A percentile compares a stretch with the other conserved stretches of the same genome.
phyloP scores from a whole-genome alignment of 1,140 invertebrate genomes.

The Papilio polytes region DNA sequence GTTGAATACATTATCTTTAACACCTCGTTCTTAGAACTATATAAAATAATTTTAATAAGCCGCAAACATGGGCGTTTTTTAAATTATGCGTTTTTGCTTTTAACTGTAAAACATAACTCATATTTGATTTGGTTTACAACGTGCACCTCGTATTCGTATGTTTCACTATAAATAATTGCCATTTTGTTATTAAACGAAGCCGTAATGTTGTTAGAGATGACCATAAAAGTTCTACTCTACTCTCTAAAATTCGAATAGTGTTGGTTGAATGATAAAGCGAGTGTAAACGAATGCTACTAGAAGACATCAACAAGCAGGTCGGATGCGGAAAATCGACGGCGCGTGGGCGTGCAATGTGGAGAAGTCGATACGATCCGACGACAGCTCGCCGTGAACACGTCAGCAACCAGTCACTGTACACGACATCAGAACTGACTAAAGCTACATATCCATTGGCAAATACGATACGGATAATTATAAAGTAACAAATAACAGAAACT shows the following conservation, averaged over 20 bases:
- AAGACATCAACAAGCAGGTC: conserved; percentile 8
- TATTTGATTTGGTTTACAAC: too few species aligned
- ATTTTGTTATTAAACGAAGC: too few species aligned
- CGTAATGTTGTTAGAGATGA: background rate
- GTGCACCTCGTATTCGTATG: background rate
- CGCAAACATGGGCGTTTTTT: background rate
- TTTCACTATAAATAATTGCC: too few species aligned
- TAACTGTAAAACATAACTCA: background rate
- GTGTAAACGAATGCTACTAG: background rate
- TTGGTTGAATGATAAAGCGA: background rate
- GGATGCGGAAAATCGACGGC: background rate
- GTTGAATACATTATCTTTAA: background rate
- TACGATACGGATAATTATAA: background rate
- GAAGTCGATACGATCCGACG: background rate
- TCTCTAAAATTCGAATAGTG: background rate
- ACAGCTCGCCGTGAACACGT: conserved; percentile 13
- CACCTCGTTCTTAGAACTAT: background rate
- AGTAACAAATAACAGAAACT: background rate
- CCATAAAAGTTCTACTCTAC: background rate
- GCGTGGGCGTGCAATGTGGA: background rate
- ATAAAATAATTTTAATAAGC: background rate
- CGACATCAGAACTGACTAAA: background rate
- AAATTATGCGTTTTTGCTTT: background rate
- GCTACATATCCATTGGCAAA: background rate
- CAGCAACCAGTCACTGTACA: background rate